phyloP scores from a whole-genome alignment of 2,113 vertebrate species.

The Grus americana region DNA sequence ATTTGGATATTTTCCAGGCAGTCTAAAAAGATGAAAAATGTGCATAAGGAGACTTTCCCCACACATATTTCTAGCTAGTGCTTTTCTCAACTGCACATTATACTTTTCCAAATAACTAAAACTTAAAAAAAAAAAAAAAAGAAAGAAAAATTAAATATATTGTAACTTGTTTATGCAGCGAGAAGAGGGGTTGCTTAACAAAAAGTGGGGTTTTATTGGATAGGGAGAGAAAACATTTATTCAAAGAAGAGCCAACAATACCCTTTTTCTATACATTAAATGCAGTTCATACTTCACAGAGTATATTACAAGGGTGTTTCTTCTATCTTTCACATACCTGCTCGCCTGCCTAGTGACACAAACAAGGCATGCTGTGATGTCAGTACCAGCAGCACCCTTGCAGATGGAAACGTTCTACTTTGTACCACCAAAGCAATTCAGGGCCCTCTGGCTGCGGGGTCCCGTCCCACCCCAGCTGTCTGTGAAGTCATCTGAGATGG shows the following conservation, averaged over 20 bases:
- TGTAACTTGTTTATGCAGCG: slow-evolving; percentile 7
- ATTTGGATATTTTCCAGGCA: not conserved
- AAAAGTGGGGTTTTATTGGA: not conserved
- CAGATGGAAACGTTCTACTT: not conserved
- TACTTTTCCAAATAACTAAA: slow-evolving; percentile 14
- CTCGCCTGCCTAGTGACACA: not conserved
- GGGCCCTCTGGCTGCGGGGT: not conserved
- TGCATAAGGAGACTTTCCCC: not conserved
- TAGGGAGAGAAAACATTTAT: slow-evolving; percentile 15
- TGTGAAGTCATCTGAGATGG: not conserved
- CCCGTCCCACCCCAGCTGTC: not conserved
- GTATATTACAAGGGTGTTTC: slow-evolving; percentile 15
- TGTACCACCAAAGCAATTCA: not conserved
- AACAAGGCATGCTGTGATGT: not conserved
- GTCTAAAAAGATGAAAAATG: not conserved
- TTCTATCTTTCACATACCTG: not conserved
- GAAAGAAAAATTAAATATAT: slow-evolving; percentile 21
- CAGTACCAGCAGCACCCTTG: not conserved
- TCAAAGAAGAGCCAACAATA: slow-evolving; percentile 14
- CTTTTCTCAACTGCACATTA: not conserved
- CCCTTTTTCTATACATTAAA: slow-evolving; percentile 45
- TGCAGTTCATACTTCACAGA: slow-evolving; percentile 1
- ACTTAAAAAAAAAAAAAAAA: not conserved
- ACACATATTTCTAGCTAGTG: not conserved
- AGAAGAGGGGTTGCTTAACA: not conserved